Evolutionary conservation across 1,140 invertebrate species (phyloP), one percentile per base, ranked within the genome.

Genomic region (Tenebrio molitor): DNA sequence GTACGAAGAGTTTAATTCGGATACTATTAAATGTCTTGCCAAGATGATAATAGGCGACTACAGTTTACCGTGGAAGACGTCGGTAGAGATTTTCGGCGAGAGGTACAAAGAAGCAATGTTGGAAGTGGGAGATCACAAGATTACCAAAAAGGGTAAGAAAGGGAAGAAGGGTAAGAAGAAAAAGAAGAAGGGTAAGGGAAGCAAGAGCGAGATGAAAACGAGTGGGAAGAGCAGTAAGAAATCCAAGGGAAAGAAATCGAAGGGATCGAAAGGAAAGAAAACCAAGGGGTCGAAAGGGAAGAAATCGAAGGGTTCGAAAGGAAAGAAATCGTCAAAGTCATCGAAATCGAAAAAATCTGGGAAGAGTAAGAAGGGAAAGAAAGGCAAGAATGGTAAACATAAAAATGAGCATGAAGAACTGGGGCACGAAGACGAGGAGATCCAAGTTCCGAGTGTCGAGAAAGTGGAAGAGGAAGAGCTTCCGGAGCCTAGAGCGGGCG

Each of bases 11-110:
- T 84, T 89, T 65, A 86, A 89, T 74, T 83, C 83, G 65, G 71
- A 83, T 7, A 83, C 87, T 5, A 73, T 89, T 33, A 85, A 85
- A 69, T 83, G 84, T 73, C 81, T 89, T 44, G 87, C 83, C 6
- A 86, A 86, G 80, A 83, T 89, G 72, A 84, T 88, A 17, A 84
- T 87, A 17, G 87, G 87, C 8, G 86, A 88, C 75, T 84, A 78
- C 58, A 74, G 78, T 1, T 63, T 86, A 63, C 84, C 85, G 0
- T 65, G 83, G 34, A 85, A 84, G 74, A 79, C 82, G 8, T 84
- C 81, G 39, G 76, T 84, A 1, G 82, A 83, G 74, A 72, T 88
- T 17, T 88, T 88, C 79, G 87, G 86, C 2, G 82, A 81, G 75
- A 8, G 34, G 3, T 29, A 72, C 64, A 50, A 68, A 42, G 69